phyloP scores from a whole-genome alignment of 2,113 vertebrate genomes.

The Glareola pratincola region DNA sequence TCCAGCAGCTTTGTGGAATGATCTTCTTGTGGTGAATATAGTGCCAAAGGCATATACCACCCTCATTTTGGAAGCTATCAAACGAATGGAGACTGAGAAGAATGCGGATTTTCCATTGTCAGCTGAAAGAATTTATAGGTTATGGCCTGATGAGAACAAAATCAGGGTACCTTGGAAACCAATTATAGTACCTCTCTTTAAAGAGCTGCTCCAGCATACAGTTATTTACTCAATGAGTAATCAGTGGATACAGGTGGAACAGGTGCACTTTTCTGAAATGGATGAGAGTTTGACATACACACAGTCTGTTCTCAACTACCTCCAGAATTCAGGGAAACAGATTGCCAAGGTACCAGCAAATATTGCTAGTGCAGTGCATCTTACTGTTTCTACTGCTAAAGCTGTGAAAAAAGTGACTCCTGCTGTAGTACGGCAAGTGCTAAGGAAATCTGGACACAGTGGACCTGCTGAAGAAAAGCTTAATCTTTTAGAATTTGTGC shows the following conservation, averaged over 20 bases:
- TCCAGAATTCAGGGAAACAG: slow-evolving; percentile 91
- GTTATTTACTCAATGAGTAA: slow-evolving; percentile 85
- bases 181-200: slow-evolving; percentile 86
- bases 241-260: slow-evolving; percentile 86
- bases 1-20: slow-evolving; percentile 95
- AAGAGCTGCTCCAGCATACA: slow-evolving; percentile 83
- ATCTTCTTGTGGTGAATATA: slow-evolving; percentile 86
- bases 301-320: slow-evolving; percentile 87
- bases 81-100: slow-evolving; percentile 81
- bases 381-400: slow-evolving; percentile 57
- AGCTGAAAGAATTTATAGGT: slow-evolving; percentile 79
- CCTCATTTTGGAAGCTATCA: slow-evolving; percentile 87
- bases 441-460: slow-evolving; percentile 83
- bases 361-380: slow-evolving; percentile 78
- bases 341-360: slow-evolving; percentile 85
- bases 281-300: slow-evolving; percentile 78
- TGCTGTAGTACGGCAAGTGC: slow-evolving; percentile 82
- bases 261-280: slow-evolving; percentile 88
- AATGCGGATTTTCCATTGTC: slow-evolving; percentile 84
- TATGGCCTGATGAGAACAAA: slow-evolving; percentile 87
- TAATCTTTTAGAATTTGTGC: slow-evolving; percentile 87
- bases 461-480: slow-evolving; percentile 83
- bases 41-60: slow-evolving; percentile 90
- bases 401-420: slow-evolving; percentile 86
- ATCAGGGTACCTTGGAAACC: slow-evolving; percentile 88